Conservation (phyloP, 2,797 vertebrate species). For the Leuciscus waleckii region DNA sequence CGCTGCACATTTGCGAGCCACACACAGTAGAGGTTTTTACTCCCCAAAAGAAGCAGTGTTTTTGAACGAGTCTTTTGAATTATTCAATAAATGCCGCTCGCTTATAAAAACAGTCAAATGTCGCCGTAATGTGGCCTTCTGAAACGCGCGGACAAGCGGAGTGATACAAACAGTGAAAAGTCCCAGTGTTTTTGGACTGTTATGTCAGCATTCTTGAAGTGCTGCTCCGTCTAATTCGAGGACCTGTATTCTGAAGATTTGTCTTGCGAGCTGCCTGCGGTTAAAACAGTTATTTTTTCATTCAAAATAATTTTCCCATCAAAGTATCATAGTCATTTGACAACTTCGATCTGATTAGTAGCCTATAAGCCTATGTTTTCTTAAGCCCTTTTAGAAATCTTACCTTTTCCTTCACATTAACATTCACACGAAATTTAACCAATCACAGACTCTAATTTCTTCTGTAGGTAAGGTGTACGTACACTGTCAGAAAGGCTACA, state of each 20-base stretch:
- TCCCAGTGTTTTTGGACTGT: not conserved
- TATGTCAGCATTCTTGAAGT: not conserved
- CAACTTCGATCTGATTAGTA: not conserved
- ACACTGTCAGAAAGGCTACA: slow-evolving; percentile 97
- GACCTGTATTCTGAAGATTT: not conserved
- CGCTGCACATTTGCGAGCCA: not conserved
- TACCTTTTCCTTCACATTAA: not conserved
- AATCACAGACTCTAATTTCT: not conserved
- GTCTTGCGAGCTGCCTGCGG: too few relatives aligned
- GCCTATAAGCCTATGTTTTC: not conserved
- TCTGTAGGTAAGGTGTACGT: slow-evolving; percentile 89
- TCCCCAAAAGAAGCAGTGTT: not conserved
- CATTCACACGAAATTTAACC: not conserved
- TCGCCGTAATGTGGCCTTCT: not conserved
- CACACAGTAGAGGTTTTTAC: not conserved
- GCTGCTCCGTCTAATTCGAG: not conserved
- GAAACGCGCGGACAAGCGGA: not conserved
- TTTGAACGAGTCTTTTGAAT: not conserved
- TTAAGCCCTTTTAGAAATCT: not conserved
- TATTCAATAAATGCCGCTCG: not conserved
- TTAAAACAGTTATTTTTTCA: too few relatives aligned
- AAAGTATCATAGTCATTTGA: not conserved
- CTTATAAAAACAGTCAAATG: not conserved
- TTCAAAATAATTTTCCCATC: not conserved
- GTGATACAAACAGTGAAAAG: not conserved